Base-by-base conservation (phyloP, 2,113 vertebrate genomes). In the Oostethus manadensis region DNA sequence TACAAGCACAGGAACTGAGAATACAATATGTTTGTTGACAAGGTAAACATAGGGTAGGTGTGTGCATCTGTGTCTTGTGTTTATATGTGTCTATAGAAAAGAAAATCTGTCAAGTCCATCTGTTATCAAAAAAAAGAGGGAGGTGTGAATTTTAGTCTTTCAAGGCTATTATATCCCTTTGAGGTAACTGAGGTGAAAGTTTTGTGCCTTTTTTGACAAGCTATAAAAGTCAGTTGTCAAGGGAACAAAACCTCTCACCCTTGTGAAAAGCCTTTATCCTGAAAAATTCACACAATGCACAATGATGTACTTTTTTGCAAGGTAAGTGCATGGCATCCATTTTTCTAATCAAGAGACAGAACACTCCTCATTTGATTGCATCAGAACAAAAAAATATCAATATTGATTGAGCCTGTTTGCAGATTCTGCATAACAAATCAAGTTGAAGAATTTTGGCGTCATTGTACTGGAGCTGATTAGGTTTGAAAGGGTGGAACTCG, bases 1-100 rank as follows among this genome's bases (percentile, higher is more conserved):
- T 67, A 77, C 40, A 21, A 26, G 2, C 78, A 72, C 58, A 46
- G 51, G 63, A 77, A 62, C 70, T 66, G 53, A 77, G 71, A 81
- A 79, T 69, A 66, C 11, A 21, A 74, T 53, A 57, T 66, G 62
- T 64, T 62, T 71, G 57, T 17, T 48, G 48, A 76, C 63, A 64
- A 46, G 23, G 46, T 44, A 65, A 66, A 66, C 66, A 68, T 21
- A 11, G 29, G 23, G 51, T 61, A 53, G 20, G 68, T 33, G 56
- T 54, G 62, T 66, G 66, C 65, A 10, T 48, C 57, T 58, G 8
- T 53, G 33, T 48, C 60, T 73, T 55, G 55, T 48, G 56, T n/a
- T 60, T 73, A 20, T 65, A 62, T 66, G 55, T 70, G 35, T 64
- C 59, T 45, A 55, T 4, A 20, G 21, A 50, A 45, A 65, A 38